A percentile compares a stretch with the other conserved stretches of the same genome.
phyloP scores from a whole-genome alignment of 2,888 invertebrate genomes.

The Drosophila cognata region DNA sequence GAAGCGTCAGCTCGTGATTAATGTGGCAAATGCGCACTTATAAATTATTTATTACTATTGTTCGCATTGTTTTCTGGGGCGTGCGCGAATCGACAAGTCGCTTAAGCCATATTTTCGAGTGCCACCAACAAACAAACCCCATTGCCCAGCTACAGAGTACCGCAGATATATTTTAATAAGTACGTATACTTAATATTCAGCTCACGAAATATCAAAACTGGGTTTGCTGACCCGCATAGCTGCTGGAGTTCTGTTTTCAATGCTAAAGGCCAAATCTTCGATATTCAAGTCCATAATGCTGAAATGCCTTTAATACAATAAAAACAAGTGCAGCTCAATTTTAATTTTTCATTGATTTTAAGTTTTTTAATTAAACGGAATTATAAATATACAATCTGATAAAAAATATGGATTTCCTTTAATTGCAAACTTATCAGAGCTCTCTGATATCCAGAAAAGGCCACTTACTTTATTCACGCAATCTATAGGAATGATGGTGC shows the following conservation, averaged over 20 bases:
- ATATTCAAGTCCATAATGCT: not conserved
- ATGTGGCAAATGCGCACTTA: conserved; percentile 80
- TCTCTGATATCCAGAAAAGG: not conserved
- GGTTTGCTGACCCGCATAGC: not conserved
- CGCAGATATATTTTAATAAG: conserved; percentile 31
- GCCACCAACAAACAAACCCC: conserved; percentile 5
- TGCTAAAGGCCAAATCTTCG: not conserved
- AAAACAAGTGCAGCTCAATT: not conserved
- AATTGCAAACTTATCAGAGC: not conserved
- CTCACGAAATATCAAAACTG: conserved; percentile 22
- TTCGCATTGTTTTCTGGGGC: conserved; percentile 73
- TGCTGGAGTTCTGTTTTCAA: not conserved
- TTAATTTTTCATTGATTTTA: not conserved
- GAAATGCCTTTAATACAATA: not conserved
- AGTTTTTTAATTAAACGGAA: not conserved
- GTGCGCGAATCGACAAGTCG: conserved; percentile 72
- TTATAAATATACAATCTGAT: not conserved
- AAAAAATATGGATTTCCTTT: not conserved
- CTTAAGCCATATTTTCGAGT: conserved; percentile 73
- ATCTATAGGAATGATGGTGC: not conserved
- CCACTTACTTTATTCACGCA: not conserved
- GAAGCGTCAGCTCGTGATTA: conserved; percentile 69
- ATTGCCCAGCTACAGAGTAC: not conserved
- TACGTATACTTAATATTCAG: conserved; percentile 53
- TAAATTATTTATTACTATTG: conserved; percentile 79